Conservation (phyloP, 2,797 vertebrate species). For the Glyptemys insculpta region DNA sequence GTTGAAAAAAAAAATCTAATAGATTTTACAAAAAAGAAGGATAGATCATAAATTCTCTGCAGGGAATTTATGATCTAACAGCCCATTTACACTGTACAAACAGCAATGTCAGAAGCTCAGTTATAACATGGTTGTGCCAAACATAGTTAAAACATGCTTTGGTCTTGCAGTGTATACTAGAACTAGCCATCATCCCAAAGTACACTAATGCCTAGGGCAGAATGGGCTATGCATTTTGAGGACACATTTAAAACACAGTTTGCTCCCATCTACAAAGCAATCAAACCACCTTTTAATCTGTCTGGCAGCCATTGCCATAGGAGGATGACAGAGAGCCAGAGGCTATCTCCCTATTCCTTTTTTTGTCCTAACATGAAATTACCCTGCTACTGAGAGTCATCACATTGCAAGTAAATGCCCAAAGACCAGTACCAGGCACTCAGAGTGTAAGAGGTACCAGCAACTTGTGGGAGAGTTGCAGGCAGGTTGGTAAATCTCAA, state of each 20-base stretch:
- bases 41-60: not conserved
- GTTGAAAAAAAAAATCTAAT: not conserved
- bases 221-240: not conserved
- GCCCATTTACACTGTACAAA: not conserved
- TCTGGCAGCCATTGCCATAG: not conserved
- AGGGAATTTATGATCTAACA: not conserved
- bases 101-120: not conserved
- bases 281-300: not conserved
- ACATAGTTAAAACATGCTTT: not conserved
- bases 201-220: not conserved
- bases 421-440: not conserved
- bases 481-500: not conserved
- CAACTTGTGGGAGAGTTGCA: not conserved
- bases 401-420: not conserved
- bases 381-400: not conserved
- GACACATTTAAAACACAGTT: not conserved
- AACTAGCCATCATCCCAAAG: not conserved
- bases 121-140: not conserved
- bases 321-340: not conserved
- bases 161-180: not conserved
- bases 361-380: not conserved
- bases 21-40: not conserved
- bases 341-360: not conserved
- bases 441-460: not conserved
- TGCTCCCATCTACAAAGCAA: not conserved